phyloP scores from a whole-genome alignment of 1,140 invertebrate species.

The Plectrocnemia conspersa region DNA sequence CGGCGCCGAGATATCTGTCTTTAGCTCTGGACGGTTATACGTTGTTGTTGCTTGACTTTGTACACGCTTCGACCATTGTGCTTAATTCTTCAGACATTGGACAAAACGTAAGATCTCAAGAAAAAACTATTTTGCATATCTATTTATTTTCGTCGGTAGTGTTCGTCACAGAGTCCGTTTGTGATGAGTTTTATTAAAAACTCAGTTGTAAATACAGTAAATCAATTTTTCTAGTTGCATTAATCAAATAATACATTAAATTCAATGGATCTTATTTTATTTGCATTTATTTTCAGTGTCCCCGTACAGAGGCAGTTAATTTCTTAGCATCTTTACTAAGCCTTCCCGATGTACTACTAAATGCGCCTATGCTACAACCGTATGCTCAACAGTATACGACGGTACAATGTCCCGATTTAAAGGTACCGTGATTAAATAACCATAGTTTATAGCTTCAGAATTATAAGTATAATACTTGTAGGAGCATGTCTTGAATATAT shows the following conservation, averaged over 20 bases:
- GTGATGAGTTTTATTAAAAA: too few relatives aligned
- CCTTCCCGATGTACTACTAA: slow-evolving; percentile 69
- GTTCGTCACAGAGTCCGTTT: too few relatives aligned
- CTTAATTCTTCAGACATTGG: slow-evolving; percentile 74
- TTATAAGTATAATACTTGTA: slow-evolving; percentile 48
- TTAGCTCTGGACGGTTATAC: slow-evolving; percentile 84
- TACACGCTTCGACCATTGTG: slow-evolving; percentile 83
- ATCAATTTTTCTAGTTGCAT: too few relatives aligned
- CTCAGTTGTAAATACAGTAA: too few relatives aligned
- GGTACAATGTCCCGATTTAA: slow-evolving; percentile 72
- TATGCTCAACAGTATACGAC: slow-evolving; percentile 62
- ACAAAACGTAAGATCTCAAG: slow-evolving; percentile 55
- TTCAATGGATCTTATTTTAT: slow-evolving; percentile 6
- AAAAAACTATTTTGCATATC: slow-evolving; percentile 11
- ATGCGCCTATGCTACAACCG: slow-evolving; percentile 78
- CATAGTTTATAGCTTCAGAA: too few relatives aligned
- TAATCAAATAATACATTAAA: too few relatives aligned
- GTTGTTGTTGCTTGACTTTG: slow-evolving; percentile 81
- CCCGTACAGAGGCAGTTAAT: slow-evolving; percentile 86
- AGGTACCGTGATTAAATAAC: slow-evolving; percentile 53
- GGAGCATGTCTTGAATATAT: slow-evolving; percentile 83
- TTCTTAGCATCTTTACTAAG: slow-evolving; percentile 83
- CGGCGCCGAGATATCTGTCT: slow-evolving; percentile 81
- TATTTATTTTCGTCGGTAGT: slow-evolving; percentile 8
- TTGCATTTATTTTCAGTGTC: slow-evolving; percentile 55